These are phyloP conservation scores for Tragelaphus imberbis DNA, from an alignment of 2,113 vertebrate species.

Conservation along the genomic window DNA sequence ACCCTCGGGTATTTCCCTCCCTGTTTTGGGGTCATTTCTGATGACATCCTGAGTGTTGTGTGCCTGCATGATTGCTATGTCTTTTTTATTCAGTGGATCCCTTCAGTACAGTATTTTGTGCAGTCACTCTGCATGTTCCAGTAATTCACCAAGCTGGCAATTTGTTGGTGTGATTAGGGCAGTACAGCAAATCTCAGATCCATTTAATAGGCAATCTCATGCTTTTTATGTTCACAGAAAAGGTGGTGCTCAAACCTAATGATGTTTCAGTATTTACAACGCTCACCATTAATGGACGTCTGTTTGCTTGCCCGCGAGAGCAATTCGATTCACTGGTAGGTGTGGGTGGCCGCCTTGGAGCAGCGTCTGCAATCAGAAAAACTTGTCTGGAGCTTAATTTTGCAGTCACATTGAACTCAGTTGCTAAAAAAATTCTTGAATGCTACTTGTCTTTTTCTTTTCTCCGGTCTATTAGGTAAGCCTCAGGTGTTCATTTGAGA, in stretches of 20 bases:
- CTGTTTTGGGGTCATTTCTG: constrained; percentile 28
- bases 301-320: constrained; percentile 93
- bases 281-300: constrained; percentile 92
- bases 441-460: background rate
- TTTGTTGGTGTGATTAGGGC: constrained; percentile 67
- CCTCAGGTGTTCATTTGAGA: background rate
- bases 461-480: background rate
- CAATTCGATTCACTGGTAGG: constrained; percentile 96
- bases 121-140: background rate
- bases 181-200: constrained; percentile 58
- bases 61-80: background rate
- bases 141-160: constrained; percentile 66
- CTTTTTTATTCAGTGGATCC: constrained; percentile 45
- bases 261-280: constrained; percentile 97
- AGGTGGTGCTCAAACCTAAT: constrained; percentile 92
- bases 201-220: constrained; percentile 60
- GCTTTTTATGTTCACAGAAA: constrained; percentile 87
- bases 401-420: background rate
- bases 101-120: constrained; percentile 41
- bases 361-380: constrained; percentile 51
- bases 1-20: background rate
- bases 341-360: constrained; percentile 46
- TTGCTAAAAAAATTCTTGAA: constrained; percentile 15
- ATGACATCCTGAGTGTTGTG: background rate
- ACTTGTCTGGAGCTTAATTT: constrained; percentile 37